These are phyloP conservation scores for Amaurobius ferox DNA, from an alignment of 2,888 invertebrate species.

Conservation along the genomic window DNA sequence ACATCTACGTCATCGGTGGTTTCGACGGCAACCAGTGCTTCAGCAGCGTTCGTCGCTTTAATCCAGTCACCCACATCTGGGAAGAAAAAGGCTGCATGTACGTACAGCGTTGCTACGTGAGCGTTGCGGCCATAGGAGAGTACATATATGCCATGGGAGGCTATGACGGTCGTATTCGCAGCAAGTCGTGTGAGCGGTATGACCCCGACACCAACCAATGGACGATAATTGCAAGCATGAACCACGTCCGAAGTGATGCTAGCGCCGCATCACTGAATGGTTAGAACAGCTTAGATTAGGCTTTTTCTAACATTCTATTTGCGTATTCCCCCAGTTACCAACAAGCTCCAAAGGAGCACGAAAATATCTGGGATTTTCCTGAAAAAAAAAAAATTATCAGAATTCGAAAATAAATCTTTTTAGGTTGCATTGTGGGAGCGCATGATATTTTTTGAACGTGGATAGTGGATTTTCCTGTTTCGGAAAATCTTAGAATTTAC, in stretches of 20 bases:
- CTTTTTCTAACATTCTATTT: no score
- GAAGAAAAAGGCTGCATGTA: constrained; percentile 79
- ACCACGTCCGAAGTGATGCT: constrained; percentile 85
- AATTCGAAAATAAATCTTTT: no score
- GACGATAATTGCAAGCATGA: constrained; percentile 79
- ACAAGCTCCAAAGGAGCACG: no score
- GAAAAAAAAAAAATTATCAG: no score
- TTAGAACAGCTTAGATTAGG: constrained; percentile 76
- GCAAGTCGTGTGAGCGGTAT: constrained; percentile 77
- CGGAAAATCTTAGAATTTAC: no score
- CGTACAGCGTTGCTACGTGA: constrained; percentile 82
- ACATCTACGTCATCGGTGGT: constrained; percentile 79
- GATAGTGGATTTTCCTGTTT: no score
- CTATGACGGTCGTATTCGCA: constrained; percentile 78
- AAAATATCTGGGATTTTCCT: no score
- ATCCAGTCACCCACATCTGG: constrained; percentile 77
- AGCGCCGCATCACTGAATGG: constrained; percentile 84
- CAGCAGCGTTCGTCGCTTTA: constrained; percentile 77
- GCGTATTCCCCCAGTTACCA: no score
- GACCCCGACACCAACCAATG: constrained; percentile 77
- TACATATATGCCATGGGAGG: constrained; percentile 78
- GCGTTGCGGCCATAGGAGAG: constrained; percentile 79
- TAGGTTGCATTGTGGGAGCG: no score
- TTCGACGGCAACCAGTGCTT: constrained; percentile 79
- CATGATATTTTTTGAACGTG: no score